phyloP scores from a whole-genome alignment of 2,797 vertebrate genomes.

The Falco novaeseelandiae region DNA sequence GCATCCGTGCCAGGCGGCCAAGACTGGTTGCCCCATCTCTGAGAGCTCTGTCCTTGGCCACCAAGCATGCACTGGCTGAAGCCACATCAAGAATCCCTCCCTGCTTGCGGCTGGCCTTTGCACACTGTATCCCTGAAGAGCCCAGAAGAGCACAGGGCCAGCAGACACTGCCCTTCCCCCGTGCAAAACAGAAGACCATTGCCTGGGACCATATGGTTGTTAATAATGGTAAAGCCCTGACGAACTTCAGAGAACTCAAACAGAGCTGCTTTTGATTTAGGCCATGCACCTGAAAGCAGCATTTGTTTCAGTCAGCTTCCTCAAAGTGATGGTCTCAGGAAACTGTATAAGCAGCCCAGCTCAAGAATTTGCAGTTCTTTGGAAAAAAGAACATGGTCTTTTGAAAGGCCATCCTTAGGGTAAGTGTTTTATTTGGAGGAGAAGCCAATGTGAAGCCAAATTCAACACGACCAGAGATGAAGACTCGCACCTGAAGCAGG shows the following conservation, averaged over 20 bases:
- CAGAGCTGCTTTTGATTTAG: slow-evolving; percentile 35
- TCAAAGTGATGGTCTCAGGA: background rate
- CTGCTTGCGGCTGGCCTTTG: background rate
- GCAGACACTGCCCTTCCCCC: background rate
- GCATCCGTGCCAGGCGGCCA: background rate
- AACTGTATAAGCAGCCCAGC: background rate
- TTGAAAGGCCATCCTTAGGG: background rate
- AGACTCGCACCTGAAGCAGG: background rate
- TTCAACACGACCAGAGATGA: background rate
- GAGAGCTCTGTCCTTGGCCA: background rate
- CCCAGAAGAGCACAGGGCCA: background rate
- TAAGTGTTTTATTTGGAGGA: background rate
- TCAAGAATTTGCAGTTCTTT: background rate
- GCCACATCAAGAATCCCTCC: background rate
- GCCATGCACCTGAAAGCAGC: background rate
- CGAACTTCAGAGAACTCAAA: background rate
- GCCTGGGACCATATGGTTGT: background rate
- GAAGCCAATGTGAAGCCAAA: background rate
- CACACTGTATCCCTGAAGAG: background rate
- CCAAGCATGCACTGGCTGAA: background rate
- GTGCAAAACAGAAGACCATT: background rate
- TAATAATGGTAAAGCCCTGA: slow-evolving; percentile 2
- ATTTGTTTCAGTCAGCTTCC: slow-evolving; percentile 18
- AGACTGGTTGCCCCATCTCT: background rate
- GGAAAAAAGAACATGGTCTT: background rate